Evolutionary conservation across 2,113 vertebrate genomes (phyloP).

Genomic region (Erythrolamprus reginae): DNA sequence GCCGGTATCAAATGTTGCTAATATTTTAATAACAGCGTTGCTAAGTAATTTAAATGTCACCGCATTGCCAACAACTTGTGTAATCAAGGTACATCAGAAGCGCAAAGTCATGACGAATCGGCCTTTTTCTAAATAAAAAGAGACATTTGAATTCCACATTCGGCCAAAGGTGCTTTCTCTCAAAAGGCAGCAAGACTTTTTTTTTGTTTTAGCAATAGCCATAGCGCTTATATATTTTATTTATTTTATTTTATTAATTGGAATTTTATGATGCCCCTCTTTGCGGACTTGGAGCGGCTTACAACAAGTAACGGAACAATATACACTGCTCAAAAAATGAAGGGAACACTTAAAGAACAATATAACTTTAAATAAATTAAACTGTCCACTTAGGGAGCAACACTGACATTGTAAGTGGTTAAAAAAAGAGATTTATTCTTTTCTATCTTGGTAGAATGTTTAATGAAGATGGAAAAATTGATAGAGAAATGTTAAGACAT

Average conservation of each 20-base stretch:
- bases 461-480: background rate
- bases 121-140: background rate
- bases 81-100: background rate
- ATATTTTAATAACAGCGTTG: background rate
- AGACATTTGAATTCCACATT: background rate
- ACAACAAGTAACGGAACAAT: too few species aligned
- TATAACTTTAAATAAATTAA: too few species aligned
- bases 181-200: background rate
- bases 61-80: background rate
- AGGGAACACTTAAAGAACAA: too few species aligned
- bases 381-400: too few species aligned
- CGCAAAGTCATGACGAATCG: background rate
- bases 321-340: too few species aligned
- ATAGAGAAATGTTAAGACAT: background rate
- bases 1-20: background rate
- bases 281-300: too few species aligned
- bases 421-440: background rate
- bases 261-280: too few species aligned
- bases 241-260: too few species aligned
- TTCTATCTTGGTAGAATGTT: background rate
- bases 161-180: background rate
- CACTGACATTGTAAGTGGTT: too few species aligned
- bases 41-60: background rate
- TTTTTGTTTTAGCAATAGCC: too few species aligned
- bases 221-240: too few species aligned